Evolutionary conservation across 92 coral and sea anemone species (phyloP).

Genomic region (Siderastrea radians): DNA sequence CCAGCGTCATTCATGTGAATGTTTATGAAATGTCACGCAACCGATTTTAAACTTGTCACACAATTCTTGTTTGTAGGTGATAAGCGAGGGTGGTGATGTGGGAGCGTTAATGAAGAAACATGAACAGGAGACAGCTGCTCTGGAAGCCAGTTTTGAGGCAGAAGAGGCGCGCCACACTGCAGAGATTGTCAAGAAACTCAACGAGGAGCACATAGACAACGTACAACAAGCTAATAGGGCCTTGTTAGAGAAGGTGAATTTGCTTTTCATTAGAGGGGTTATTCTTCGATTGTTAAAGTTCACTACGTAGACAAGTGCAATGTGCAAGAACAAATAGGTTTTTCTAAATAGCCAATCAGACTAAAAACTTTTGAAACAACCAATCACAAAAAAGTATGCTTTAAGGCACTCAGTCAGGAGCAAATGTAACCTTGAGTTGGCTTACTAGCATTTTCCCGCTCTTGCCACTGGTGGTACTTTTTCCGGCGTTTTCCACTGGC

Average conservation of each 20-base stretch:
- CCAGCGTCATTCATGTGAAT: neutral
- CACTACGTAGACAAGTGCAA: too few relatives aligned
- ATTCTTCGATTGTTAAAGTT: neutral
- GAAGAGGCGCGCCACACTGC: conserved; percentile 84
- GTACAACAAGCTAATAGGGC: conserved; percentile 87
- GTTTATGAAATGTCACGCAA: neutral
- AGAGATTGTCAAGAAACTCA: conserved; percentile 85
- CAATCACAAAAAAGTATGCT: neutral
- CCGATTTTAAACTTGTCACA: neutral
- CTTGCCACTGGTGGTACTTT: neutral
- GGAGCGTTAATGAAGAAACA: conserved; percentile 83
- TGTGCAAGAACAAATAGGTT: too few relatives aligned
- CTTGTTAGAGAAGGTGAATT: conserved; percentile 87
- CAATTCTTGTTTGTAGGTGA: conserved; percentile 66
- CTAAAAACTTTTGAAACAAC: neutral
- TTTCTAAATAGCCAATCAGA: neutral
- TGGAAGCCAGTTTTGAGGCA: conserved; percentile 92
- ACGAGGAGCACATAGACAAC: conserved; percentile 87
- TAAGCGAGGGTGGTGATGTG: conserved; percentile 89
- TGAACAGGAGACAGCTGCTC: conserved; percentile 78
- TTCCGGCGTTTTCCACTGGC: neutral
- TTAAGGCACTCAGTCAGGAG: neutral
- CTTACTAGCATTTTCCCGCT: neutral
- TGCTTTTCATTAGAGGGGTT: neutral
- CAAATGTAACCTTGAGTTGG: neutral